Evolutionary conservation across 2,888 invertebrate genomes (phyloP).

Genomic region (Catonia carolina): DNA sequence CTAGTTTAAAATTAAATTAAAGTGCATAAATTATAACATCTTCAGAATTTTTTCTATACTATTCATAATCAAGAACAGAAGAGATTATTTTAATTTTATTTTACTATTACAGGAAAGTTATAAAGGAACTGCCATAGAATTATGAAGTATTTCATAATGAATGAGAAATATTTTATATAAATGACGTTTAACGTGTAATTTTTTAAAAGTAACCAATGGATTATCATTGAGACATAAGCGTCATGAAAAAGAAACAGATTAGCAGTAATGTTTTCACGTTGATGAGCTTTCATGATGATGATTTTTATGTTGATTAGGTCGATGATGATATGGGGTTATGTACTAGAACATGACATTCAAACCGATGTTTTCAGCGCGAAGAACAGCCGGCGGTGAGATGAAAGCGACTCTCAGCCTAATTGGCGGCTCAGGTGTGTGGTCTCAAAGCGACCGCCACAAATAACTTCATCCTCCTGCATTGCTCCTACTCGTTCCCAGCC

Average conservation of each 20-base stretch:
- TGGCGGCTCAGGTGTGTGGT: conserved; percentile 30
- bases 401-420: conserved; percentile 29
- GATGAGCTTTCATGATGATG: too few relatives aligned
- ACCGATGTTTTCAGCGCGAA: conserved; percentile 23
- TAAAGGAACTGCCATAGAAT: too few relatives aligned
- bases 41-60: too few relatives aligned
- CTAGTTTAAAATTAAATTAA: too few relatives aligned
- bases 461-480: conserved; percentile 24
- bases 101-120: too few relatives aligned
- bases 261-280: not conserved
- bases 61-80: too few relatives aligned
- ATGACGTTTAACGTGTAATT: conserved; percentile 20
- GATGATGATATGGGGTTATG: not conserved
- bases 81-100: too few relatives aligned
- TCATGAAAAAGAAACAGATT: not conserved
- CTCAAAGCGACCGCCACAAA: conserved; percentile 28
- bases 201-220: not conserved
- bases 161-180: too few relatives aligned
- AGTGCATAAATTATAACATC: too few relatives aligned
- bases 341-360: not conserved
- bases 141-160: too few relatives aligned
- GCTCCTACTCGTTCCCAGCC: conserved; percentile 16
- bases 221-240: not conserved
- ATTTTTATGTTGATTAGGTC: conserved; percentile 3
- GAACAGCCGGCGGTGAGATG: conserved; percentile 29